Percentiles rank a stretch among this genome's conserved stretches.
phyloP scores from a whole-genome alignment of 2,888 invertebrate species.

The Malthinus flaveolus region DNA sequence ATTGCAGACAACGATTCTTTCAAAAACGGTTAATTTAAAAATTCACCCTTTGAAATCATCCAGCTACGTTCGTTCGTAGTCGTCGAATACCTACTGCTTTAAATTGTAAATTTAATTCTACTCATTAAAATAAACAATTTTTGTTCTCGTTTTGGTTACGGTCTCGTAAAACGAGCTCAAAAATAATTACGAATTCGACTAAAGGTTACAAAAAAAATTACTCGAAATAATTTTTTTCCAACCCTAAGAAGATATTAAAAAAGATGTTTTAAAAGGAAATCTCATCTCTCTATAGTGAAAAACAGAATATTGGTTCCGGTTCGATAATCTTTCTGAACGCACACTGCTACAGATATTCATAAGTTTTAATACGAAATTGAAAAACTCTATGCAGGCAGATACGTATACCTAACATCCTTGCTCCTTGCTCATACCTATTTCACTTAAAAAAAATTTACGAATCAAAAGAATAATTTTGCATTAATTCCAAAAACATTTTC shows the following conservation, averaged over 20 bases:
- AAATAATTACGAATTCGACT: too few relatives aligned
- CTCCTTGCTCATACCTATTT: too few relatives aligned
- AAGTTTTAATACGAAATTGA: slow-evolving; percentile 22
- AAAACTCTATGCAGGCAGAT: slow-evolving; percentile 7
- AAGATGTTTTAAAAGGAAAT: slow-evolving; percentile 36
- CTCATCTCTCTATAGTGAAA: slow-evolving; percentile 34
- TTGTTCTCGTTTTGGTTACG: background rate
- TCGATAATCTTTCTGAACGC: slow-evolving; percentile 38
- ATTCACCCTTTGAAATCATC: too few relatives aligned
- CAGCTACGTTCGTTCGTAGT: background rate
- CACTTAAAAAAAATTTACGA: too few relatives aligned
- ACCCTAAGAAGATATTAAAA: slow-evolving; percentile 37
- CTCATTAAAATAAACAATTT: too few relatives aligned
- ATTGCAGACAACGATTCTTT: too few relatives aligned
- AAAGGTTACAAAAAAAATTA: background rate
- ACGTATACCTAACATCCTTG: too few relatives aligned
- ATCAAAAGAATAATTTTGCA: too few relatives aligned
- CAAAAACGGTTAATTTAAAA: too few relatives aligned
- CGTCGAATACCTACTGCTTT: background rate
- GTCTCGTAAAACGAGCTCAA: background rate
- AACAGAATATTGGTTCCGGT: slow-evolving; percentile 43
- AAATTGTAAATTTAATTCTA: too few relatives aligned
- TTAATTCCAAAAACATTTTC: too few relatives aligned
- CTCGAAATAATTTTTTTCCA: slow-evolving; percentile 20
- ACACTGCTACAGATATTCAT: slow-evolving; percentile 37